These are phyloP conservation scores for Drosophila rufa DNA, from an alignment of 1,140 invertebrate species.

Conservation along the genomic window DNA sequence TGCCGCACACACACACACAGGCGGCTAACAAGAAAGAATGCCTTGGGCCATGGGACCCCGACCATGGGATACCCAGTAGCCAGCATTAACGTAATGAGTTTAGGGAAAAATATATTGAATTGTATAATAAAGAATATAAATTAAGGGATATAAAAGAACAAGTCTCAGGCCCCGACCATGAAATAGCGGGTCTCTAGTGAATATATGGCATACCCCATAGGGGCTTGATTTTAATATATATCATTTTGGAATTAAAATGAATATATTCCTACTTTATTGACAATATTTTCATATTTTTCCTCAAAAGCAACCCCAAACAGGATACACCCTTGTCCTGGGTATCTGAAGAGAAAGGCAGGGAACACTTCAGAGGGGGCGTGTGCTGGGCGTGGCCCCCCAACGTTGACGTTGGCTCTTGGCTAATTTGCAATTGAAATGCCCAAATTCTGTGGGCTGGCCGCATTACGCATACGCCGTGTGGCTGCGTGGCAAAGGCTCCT, in stretches of 20 bases:
- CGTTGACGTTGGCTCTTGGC: constrained; percentile 39
- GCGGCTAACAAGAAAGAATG: constrained; percentile 11
- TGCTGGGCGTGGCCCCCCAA: constrained; percentile 5
- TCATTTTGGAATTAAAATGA: too few relatives aligned
- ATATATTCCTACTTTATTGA: too few relatives aligned
- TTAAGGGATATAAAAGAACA: too few relatives aligned
- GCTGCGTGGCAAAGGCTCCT: constrained; percentile 46
- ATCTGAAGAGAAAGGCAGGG: background rate
- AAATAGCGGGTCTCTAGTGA: too few relatives aligned
- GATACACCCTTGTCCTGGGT: background rate
- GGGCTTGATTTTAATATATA: too few relatives aligned
- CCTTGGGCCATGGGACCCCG: background rate
- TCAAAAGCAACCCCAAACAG: too few relatives aligned
- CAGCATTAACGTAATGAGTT: background rate
- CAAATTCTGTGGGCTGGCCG: constrained; percentile 58
- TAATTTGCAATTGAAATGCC: constrained; percentile 82
- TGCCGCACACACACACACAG: constrained; percentile 42
- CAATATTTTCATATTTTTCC: background rate
- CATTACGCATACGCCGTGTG: constrained; percentile 68
- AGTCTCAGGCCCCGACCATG: too few relatives aligned
- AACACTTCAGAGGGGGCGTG: constrained; percentile 18
- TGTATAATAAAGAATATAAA: too few relatives aligned
- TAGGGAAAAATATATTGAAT: background rate
- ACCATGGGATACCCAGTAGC: background rate
- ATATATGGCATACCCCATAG: too few relatives aligned